Base-by-base conservation (phyloP, 2,797 vertebrate genomes). In the Delichon dasypus region DNA sequence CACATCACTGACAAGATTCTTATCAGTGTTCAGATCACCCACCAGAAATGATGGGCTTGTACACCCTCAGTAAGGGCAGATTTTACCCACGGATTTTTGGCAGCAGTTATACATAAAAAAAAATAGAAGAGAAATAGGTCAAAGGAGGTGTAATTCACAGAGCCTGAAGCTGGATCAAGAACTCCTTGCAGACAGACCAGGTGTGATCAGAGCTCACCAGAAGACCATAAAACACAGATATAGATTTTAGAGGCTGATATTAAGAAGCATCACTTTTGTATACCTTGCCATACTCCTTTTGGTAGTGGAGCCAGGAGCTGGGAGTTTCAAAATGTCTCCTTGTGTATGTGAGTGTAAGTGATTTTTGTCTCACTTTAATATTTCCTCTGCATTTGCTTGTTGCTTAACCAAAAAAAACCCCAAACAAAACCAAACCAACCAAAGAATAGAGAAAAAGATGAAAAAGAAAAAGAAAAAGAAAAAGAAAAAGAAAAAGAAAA, bases 401-500 rank as follows among this genome's bases (percentile, higher is more conserved):
- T 93, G 57, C 29, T 74, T 47, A 23, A 32, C 7, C 2, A 70
- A 60, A 53, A 18, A 48, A 16, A 2, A 38, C 11, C 2, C 44
- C 14, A 75, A 51, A 4, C 44, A 14, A 50, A 65, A 18, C 10
- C 3, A 45, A 53, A 62, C 9, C 5, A 32, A 51, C 7, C 2
- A 23, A 60, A 34, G 5, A 21, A 20, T 5, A 7, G 19, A 25
- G 5, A 29, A 9, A 34, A 17, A 25, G 6, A n/a, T n/a, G n/a
- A 9, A n/a, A 25, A 22, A 32, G 8, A 9, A 7, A 12, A 5
- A 8, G 2, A 36, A 14, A 20, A 19, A 13, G 1, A 20, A 15
- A 21, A 29, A 15, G 3, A 36, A 9, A 19, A 34, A 7, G 3
- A 26, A 7, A 19, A 4, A 32, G 20, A 54, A 5, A 12, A 26